These are phyloP conservation scores for Varanus komodoensis DNA, from an alignment of 2,113 vertebrate species.

Conservation along the genomic window DNA sequence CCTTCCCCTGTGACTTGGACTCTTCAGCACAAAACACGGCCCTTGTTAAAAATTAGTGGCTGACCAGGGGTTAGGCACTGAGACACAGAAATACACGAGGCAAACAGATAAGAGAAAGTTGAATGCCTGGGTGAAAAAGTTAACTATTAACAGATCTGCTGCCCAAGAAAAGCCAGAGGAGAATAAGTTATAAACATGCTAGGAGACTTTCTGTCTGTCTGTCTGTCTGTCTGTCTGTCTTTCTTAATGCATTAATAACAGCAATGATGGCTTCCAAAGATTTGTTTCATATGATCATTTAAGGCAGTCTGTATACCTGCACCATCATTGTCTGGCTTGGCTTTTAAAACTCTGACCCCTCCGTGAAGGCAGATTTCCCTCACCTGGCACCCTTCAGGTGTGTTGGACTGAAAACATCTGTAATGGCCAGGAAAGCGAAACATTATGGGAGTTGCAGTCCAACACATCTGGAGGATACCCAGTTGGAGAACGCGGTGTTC, in stretches of 20 bases:
- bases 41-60: not conserved
- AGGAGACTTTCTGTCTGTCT: no score
- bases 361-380: no score
- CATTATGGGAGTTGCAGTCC: no score
- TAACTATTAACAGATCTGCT: not conserved
- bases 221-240: no score
- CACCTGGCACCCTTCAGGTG: no score
- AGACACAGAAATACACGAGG: not conserved
- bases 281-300: not conserved
- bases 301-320: not conserved
- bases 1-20: not conserved
- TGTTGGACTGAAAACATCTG: no score
- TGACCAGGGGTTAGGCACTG: not conserved
- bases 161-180: not conserved
- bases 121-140: not conserved
- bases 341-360: no score
- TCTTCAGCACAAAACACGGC: not conserved
- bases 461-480: no score
- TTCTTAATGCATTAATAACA: not conserved
- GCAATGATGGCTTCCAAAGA: not conserved
- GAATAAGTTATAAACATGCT: not conserved
- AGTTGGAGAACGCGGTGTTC: not conserved
- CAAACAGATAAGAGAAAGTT: slow-evolving; percentile 19
- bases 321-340: not conserved
- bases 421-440: no score